Base-by-base conservation (phyloP, 2,888 invertebrate genomes). In the Cepaea hortensis region DNA sequence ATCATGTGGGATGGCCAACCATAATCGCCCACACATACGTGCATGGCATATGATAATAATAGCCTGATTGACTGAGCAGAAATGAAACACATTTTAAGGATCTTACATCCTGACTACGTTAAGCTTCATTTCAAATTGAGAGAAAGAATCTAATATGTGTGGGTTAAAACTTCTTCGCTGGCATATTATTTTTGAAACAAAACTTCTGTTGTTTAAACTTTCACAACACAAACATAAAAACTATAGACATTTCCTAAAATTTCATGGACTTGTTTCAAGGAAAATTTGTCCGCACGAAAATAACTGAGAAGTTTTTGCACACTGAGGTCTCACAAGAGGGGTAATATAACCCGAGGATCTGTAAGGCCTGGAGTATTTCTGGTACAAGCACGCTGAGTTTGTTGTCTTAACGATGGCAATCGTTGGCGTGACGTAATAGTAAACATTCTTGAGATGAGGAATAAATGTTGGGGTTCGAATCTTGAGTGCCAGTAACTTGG, bases 271-370 rank as follows among this genome's bases (percentile, higher is more conserved):
- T 62, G 35, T 35, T 79, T 62, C 61, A 79, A 35, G 62, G 79
- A 79, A 79, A 79, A 62, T 79, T 9, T 79, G 79, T 46, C 79
- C 35, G 62, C 62, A 62, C 79, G 18, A 79, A 79, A 79, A 79
- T 79, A 79, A 79, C 62, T 3, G 5, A 4, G 35, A 23, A 61
- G 15, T 62, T 79, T 76, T 75, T 75, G 61, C 62, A 35, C 11
- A 46, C 79, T 46, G n/a, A 6, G 61, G 62, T 62, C 62, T 79
- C 9, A 55, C 13, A 23, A 18, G 15, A 13, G 6, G 62, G 35
- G 79, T 20, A 79, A 79, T 46, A 79, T 35, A 62, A 79, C 35
- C 4, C 62, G 23, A 35, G 15, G 23, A 62, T 79, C 62, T 62
- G 79, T 62, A 35, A n/a, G 61, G 79, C 79, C 23, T 7, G 18